Base-by-base conservation (phyloP, 2,113 vertebrate species). In the Aviceda subcristata region DNA sequence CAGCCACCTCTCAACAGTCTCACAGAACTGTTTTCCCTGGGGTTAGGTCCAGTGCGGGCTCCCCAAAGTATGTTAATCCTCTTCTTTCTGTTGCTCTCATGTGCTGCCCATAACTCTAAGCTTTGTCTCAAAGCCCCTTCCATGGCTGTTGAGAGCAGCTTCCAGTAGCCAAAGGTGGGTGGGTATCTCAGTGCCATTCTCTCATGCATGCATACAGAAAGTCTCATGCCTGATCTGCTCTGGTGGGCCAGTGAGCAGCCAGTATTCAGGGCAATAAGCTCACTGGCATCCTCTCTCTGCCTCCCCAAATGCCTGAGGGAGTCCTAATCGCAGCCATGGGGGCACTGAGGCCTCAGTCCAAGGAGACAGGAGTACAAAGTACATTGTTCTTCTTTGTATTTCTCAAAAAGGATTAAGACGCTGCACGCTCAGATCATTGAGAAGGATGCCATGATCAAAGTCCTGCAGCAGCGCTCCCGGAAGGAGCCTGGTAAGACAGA, bases 401-500 rank as follows among this genome's bases (percentile, higher is more conserved):
- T 34, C 23, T 74, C 27, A 14, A 88, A 56, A 79, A 99, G 99
- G 98, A 99, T 99, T 90, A 99, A 99, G 98, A 99, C 99, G 48
- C 99, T 99, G 17, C 99, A 99, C 1, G 99, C 99, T 23, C 99
- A 99, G 98, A 99, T 99, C 96, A 99, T 99, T 50, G 99, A 99
- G 97, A 99, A 99, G 94, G 99, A 99, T 4, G 99, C 99, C 94
- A 99, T 99, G 99, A 99, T 99, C 94, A 99, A 99, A 96, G 99
- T 99, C 13, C 99, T 99, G 59, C 99, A 99, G 96, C 99, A 99
- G 96, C 99, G 99, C 34, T 99, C 99, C 15, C 98, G 99, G 62
- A 99, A 99, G 92, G 99, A 99, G 46, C 98, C 99, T 1, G 98
- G 98, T 94, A 99, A 99, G 98, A 98, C 98, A 0, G 99, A 99